These are phyloP conservation scores for Pachypsylla venusta DNA, from an alignment of 1,140 invertebrate genomes.

Conservation along the genomic window DNA sequence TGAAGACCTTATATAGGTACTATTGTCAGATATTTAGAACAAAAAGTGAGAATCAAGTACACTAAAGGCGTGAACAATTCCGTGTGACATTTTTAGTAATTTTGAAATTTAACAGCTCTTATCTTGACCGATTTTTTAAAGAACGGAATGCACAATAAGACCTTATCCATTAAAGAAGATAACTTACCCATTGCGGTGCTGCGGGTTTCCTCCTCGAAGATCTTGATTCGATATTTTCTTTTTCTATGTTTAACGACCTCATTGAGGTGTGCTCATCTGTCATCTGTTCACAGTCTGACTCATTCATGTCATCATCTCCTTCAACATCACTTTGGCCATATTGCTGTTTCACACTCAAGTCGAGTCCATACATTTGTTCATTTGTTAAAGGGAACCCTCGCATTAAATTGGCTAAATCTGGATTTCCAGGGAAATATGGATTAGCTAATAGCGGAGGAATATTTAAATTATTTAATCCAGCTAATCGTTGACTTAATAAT, in stretches of 20 bases:
- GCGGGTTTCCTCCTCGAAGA: conserved; percentile 68
- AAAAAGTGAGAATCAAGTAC: too few species aligned
- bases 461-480: conserved; percentile 32
- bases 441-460: conserved; percentile 54
- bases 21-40: too few species aligned
- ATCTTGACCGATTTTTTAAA: too few species aligned
- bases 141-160: too few species aligned
- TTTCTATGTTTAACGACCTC: conserved; percentile 35
- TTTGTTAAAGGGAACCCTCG: conserved; percentile 36
- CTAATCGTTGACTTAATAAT: conserved; percentile 66
- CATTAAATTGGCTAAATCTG: conserved; percentile 53
- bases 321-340: conserved; percentile 43
- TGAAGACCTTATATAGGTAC: too few species aligned
- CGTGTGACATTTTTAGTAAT: too few species aligned
- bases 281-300: conserved; percentile 40
- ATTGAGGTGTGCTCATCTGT: conserved; percentile 25
- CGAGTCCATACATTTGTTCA: conserved; percentile 57
- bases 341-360: conserved; percentile 62
- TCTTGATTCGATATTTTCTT: conserved; percentile 23
- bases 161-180: too few species aligned
- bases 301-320: conserved; percentile 61
- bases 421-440: conserved; percentile 55
- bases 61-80: too few species aligned
- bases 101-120: too few species aligned
- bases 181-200: conserved; percentile 82